Evolutionary conservation across 2,888 invertebrate genomes (phyloP).

Genomic region (Chaetoderma sp.): DNA sequence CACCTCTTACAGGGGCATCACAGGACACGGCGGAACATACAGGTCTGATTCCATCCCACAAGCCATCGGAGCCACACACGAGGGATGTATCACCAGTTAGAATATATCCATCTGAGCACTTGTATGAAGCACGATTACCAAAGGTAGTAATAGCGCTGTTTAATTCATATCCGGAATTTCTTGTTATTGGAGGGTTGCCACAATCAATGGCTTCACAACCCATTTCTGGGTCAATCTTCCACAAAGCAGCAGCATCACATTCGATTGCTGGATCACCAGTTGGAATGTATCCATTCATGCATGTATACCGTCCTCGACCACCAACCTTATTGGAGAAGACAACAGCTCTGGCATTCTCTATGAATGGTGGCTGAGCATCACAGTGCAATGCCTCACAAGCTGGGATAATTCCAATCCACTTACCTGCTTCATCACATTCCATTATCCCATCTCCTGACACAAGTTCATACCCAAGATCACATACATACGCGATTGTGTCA

Average conservation of each 20-base stretch:
- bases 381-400: slow-evolving; percentile 42
- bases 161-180: slow-evolving; percentile 30
- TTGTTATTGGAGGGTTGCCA: slow-evolving; percentile 42
- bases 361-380: slow-evolving; percentile 11
- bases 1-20: background rate
- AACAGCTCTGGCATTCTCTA: slow-evolving; percentile 7
- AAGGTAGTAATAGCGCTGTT: too few species aligned
- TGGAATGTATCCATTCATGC: slow-evolving; percentile 48
- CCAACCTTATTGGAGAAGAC: background rate
- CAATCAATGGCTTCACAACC: slow-evolving; percentile 49
- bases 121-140: slow-evolving; percentile 8
- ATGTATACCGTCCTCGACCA: slow-evolving; percentile 28
- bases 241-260: slow-evolving; percentile 17
- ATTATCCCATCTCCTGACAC: slow-evolving; percentile 7
- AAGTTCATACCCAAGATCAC: slow-evolving; percentile 47
- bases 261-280: slow-evolving; percentile 36
- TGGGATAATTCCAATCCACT: slow-evolving; percentile 22
- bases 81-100: slow-evolving; percentile 29
- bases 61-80: slow-evolving; percentile 45
- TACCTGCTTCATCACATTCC: slow-evolving; percentile 8
- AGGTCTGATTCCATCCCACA: slow-evolving; percentile 60
- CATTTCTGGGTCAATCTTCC: slow-evolving; percentile 10
- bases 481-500: slow-evolving; percentile 36
- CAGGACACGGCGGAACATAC: slow-evolving; percentile 56
- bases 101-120: slow-evolving; percentile 50